Evolutionary conservation across 2,888 invertebrate species (phyloP).

Genomic region (Panorpa germanica): DNA sequence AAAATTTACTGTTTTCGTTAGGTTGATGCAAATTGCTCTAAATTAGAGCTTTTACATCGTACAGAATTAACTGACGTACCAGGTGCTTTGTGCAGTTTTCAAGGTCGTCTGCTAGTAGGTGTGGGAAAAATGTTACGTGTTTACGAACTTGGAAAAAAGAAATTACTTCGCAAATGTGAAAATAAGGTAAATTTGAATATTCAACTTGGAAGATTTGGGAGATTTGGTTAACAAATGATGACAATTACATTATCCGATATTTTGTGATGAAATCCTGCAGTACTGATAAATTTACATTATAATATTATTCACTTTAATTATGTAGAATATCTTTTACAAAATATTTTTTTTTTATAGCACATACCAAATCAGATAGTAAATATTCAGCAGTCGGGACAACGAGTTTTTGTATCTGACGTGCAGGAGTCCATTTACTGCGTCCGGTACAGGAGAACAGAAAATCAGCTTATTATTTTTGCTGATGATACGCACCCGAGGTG

Average conservation of each 20-base stretch:
- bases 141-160: slow-evolving; percentile 94
- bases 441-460: slow-evolving; percentile 85
- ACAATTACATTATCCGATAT: slow-evolving; percentile 9
- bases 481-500: slow-evolving; percentile 96
- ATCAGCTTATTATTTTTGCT: slow-evolving; percentile 94
- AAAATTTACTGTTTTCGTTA: slow-evolving; percentile 16
- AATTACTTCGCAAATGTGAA: slow-evolving; percentile 91
- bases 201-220: not conserved
- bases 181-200: slow-evolving; percentile 33
- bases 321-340: slow-evolving; percentile 4
- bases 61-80: slow-evolving; percentile 88
- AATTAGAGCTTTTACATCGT: slow-evolving; percentile 81
- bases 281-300: slow-evolving; percentile 12
- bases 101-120: slow-evolving; percentile 80
- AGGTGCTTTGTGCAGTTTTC: slow-evolving; percentile 73
- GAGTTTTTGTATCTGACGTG: slow-evolving; percentile 88
- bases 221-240: slow-evolving; percentile 11
- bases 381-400: slow-evolving; percentile 83
- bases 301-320: slow-evolving; percentile 5
- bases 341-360: slow-evolving; percentile 51
- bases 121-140: slow-evolving; percentile 82
- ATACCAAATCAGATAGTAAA: slow-evolving; percentile 89
- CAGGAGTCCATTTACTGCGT: slow-evolving; percentile 95
- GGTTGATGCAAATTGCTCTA: slow-evolving; percentile 57
- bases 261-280: slow-evolving; percentile 15